Percentiles rank a stretch among this genome's conserved stretches.
phyloP scores from a whole-genome alignment of 2,797 vertebrate species.

The Hoplostethus mediterraneus region DNA sequence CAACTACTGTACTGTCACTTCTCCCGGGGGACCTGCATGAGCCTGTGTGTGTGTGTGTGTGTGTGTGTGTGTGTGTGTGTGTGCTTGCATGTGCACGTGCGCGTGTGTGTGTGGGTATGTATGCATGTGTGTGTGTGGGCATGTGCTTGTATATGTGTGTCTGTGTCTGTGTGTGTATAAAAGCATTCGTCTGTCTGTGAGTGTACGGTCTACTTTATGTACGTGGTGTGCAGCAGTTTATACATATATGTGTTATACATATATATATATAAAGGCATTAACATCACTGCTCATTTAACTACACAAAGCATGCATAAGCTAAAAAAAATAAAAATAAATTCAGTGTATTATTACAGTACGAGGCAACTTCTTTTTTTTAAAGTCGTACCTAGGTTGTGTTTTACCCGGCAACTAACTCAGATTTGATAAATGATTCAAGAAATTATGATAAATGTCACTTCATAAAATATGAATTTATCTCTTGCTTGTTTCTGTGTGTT shows the following conservation, averaged over 20 bases:
- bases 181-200: slow-evolving; percentile 8
- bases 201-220: neutral
- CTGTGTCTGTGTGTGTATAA: neutral
- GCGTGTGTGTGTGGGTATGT: neutral
- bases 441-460: neutral
- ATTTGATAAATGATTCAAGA: neutral
- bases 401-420: too few species aligned
- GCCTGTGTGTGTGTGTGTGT: slow-evolving; percentile 11
- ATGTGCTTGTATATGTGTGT: slow-evolving; percentile 4
- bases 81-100: neutral
- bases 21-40: slow-evolving; percentile 50
- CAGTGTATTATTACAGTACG: neutral
- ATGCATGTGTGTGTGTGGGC: neutral
- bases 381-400: neutral
- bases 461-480: slow-evolving; percentile 16
- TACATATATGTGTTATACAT: slow-evolving; percentile 1
- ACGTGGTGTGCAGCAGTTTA: neutral
- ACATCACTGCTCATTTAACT: slow-evolving; percentile 1
- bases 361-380: neutral
- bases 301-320: slow-evolving; percentile 4
- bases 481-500: slow-evolving; percentile 10
- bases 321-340: neutral
- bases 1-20: slow-evolving; percentile 46
- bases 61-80: slow-evolving; percentile 9
- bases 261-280: neutral